Percentiles rank a stretch among this genome's conserved stretches.
phyloP scores from a whole-genome alignment of 2,888 invertebrate genomes.

The Prosopocoilus inquinatus region DNA sequence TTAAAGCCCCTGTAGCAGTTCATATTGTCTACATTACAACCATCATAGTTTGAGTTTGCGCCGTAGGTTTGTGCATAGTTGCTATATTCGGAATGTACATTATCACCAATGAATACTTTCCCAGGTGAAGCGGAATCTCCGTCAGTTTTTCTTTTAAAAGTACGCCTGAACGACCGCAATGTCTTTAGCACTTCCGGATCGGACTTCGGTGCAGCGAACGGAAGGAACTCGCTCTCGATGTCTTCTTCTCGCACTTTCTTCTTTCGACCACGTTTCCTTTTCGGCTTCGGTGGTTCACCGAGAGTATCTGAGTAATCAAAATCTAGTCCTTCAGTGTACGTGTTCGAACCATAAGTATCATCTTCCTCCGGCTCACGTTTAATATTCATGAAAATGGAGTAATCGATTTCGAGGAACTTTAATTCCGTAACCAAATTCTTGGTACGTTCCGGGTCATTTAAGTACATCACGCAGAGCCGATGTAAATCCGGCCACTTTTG shows the following conservation, averaged over 20 bases:
- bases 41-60: too few relatives aligned
- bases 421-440: conserved; percentile 67
- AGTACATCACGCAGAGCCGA: conserved; percentile 57
- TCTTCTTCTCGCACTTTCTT: background rate
- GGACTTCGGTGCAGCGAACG: conserved; percentile 35
- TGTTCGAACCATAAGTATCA: conserved; percentile 10
- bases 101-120: conserved; percentile 5
- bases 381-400: conserved; percentile 56
- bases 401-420: conserved; percentile 73
- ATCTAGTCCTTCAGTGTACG: conserved; percentile 10
- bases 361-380: conserved; percentile 58
- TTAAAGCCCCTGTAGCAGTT: too few relatives aligned
- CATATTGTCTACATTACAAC: too few relatives aligned
- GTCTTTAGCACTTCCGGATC: conserved; percentile 56
- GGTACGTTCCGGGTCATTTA: conserved; percentile 59
- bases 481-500: conserved; percentile 60
- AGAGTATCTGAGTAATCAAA: conserved; percentile 54
- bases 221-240: conserved; percentile 6
- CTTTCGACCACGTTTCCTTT: conserved; percentile 60
- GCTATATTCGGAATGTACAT: conserved; percentile 4
- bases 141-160: conserved; percentile 38
- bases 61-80: conserved; percentile 7
- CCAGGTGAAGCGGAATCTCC: conserved; percentile 5
- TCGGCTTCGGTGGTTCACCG: conserved; percentile 57
- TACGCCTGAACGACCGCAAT: conserved; percentile 54